A percentile compares a stretch with the other conserved stretches of the same genome.
These are phyloP conservation scores for Eupeodes latifasciatus DNA, from an alignment of 2,888 invertebrate genomes.

Conservation along the genomic window DNA sequence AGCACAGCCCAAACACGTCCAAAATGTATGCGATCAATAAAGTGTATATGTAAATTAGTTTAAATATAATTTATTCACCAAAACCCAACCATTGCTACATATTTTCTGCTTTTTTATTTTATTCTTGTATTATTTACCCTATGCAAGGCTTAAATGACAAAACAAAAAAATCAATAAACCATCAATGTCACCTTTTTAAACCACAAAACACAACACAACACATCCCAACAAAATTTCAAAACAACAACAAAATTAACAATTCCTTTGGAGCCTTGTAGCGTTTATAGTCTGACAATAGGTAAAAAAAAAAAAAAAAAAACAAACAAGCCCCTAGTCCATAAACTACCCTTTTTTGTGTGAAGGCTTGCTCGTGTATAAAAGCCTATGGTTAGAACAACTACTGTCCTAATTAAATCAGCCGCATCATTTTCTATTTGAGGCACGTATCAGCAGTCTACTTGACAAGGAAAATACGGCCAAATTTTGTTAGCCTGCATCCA, in stretches of 20 bases:
- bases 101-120: background rate
- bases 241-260: slow-evolving; percentile 29
- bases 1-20: slow-evolving; percentile 27
- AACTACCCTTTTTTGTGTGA: slow-evolving; percentile 40
- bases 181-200: slow-evolving; percentile 57
- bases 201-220: slow-evolving; percentile 32
- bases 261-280: slow-evolving; percentile 32
- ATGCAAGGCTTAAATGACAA: background rate
- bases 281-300: background rate
- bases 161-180: slow-evolving; percentile 56
- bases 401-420: slow-evolving; percentile 60
- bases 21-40: slow-evolving; percentile 35
- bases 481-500: slow-evolving; percentile 36
- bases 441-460: slow-evolving; percentile 59
- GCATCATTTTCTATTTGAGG: slow-evolving; percentile 58
- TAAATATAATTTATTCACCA: slow-evolving; percentile 13
- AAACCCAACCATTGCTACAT: background rate
- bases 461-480: slow-evolving; percentile 44
- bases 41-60: slow-evolving; percentile 41
- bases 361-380: slow-evolving; percentile 38
- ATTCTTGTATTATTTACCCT: background rate
- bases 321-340: slow-evolving; percentile 31
- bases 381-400: slow-evolving; percentile 34
- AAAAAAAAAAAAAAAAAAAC: slow-evolving; percentile 12
- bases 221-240: background rate